Evolutionary conservation across 2,888 invertebrate species (phyloP).

Genomic region (Tenthredo mesomela): DNA sequence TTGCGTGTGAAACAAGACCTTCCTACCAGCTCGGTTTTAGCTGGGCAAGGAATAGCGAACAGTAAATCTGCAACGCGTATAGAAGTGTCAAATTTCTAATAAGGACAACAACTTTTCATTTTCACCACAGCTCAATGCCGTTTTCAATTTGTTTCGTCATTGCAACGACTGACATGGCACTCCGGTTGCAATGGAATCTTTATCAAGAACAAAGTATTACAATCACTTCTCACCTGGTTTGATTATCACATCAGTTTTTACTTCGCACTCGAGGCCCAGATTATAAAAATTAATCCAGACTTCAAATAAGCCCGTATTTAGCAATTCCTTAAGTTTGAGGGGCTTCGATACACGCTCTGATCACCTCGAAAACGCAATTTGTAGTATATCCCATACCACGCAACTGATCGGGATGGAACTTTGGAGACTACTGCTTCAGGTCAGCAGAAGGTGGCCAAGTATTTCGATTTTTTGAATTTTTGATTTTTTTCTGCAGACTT

Average conservation of each 20-base stretch:
- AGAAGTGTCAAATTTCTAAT: slow-evolving; percentile 37
- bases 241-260: background rate
- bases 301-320: background rate
- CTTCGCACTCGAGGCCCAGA: background rate
- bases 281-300: background rate
- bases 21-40: slow-evolving; percentile 23
- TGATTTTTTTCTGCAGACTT: too few species aligned
- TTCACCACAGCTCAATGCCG: slow-evolving; percentile 39
- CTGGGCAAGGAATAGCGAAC: slow-evolving; percentile 11
- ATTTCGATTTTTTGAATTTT: too few species aligned
- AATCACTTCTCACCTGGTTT: slow-evolving; percentile 24
- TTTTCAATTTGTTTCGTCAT: slow-evolving; percentile 27
- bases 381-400: too few species aligned
- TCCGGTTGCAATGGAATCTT: slow-evolving; percentile 5
- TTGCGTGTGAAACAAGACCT: slow-evolving; percentile 39
- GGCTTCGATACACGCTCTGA: too few species aligned
- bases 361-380: too few species aligned
- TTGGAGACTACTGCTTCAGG: too few species aligned
- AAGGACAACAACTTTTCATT: slow-evolving; percentile 49
- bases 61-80: slow-evolving; percentile 25
- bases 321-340: background rate
- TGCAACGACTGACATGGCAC: background rate
- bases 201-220: background rate
- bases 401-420: too few species aligned
- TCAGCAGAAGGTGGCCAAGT: too few species aligned